These are phyloP conservation scores for Xenopus laevis DNA, from an alignment of 2,113 vertebrate genomes.

Conservation along the genomic window DNA sequence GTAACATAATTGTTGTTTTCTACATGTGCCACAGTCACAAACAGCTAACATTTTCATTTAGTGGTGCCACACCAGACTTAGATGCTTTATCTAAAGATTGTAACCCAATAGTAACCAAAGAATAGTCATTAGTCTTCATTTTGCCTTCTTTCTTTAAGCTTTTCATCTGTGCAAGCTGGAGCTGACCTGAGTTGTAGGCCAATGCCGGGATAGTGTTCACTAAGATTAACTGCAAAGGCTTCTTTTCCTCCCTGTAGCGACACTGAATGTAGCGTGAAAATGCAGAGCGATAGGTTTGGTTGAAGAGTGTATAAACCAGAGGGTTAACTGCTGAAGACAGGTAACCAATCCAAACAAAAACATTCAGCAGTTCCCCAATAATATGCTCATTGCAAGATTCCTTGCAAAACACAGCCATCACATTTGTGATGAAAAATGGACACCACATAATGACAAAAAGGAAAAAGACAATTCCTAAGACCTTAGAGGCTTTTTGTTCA, in stretches of 20 bases:
- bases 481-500: constrained; percentile 94
- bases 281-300: constrained; percentile 87
- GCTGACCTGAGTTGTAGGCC: constrained; percentile 79
- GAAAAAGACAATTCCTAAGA: constrained; percentile 93
- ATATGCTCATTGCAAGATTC: constrained; percentile 70
- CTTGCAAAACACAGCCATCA: constrained; percentile 83
- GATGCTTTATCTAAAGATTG: constrained; percentile 53
- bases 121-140: constrained; percentile 60
- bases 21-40: constrained; percentile 58
- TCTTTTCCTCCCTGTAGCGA: constrained; percentile 82
- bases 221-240: constrained; percentile 85
- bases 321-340: constrained; percentile 93
- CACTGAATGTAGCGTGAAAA: constrained; percentile 88
- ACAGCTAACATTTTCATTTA: constrained; percentile 70
- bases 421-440: constrained; percentile 95
- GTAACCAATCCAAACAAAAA: constrained; percentile 97
- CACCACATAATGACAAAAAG: constrained; percentile 98
- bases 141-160: constrained; percentile 64
- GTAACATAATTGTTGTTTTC: constrained; percentile 13
- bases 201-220: constrained; percentile 89
- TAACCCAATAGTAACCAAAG: constrained; percentile 57
- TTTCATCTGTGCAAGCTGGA: constrained; percentile 65
- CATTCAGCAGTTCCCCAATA: constrained; percentile 78
- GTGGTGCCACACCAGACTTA: constrained; percentile 46
- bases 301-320: constrained; percentile 90